Base-by-base conservation (phyloP, 2,113 vertebrate species). In the Alosa alosa region DNA sequence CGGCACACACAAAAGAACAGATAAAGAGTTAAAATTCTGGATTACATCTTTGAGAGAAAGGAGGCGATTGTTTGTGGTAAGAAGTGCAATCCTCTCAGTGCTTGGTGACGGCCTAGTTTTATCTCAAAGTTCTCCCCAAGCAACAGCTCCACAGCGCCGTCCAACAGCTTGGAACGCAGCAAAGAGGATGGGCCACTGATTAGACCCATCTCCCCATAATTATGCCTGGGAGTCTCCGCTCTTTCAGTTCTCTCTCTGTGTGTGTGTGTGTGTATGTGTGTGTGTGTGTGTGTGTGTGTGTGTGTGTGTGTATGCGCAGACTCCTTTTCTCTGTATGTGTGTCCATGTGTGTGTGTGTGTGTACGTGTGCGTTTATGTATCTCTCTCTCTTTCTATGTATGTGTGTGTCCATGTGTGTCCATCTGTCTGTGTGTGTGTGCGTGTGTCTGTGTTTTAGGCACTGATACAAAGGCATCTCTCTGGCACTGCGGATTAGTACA, bases 51-150 rank as follows among this genome's bases (percentile, higher is more conserved):
- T 46, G n/a, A 44, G 83, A 81, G 52, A 84, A 78, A 90, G 84
- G 15, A 47, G 60, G 83, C 84, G 83, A 86, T 84, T 84, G 85
- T 83, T 84, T 64, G 85, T 55, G 75, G 39, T 86, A 75, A 75
- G 86, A 81, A 85, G 72, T 78, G 72, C 86, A 82, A 84, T 83
- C 84, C 84, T 85, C 86, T 81, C 89, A 81, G 84, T 86, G 64
- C 83, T 81, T 86, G 81, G 86, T 86, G 87, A 85, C 25, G 84
- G 84, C 86, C 86, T 84, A 82, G 86, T 84, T 90, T 81, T 82
- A 86, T 86, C 87, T 85, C 84, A 86, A 86, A 81, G 60, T 87
- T 84, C 55, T 90, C 87, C 87, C 87, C 31, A 82, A 86, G 87
- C 87, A 87, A 68, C 86, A 82, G 87, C 82, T 82, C 84, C 83